Evolutionary conservation across 1,140 invertebrate species (phyloP), one percentile per base, ranked within the genome.

Genomic region (Ooceraea biroi): DNA sequence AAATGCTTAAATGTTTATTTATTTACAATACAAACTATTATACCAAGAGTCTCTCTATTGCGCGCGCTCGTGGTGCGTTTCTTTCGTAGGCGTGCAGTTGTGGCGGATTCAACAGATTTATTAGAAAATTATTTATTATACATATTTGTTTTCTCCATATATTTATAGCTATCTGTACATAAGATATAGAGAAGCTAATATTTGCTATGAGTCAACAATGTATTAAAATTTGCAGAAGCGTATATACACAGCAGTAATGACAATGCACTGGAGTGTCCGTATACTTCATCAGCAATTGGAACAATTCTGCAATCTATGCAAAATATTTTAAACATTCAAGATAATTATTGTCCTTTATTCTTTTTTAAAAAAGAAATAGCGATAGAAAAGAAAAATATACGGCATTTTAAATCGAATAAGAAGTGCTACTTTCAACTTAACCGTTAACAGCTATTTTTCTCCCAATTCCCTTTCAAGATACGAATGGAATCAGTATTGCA

Each of bases 41-140:
- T n/a, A n/a, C n/a, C n/a, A n/a, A n/a, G n/a, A n/a, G n/a, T n/a
- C n/a, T n/a, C n/a, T n/a, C n/a, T n/a, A n/a, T n/a, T n/a, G n/a
- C n/a, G n/a, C n/a, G n/a, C n/a, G n/a, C n/a, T n/a, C n/a, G n/a
- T n/a, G n/a, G n/a, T n/a, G n/a, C n/a, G n/a, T n/a, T n/a, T n/a
- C n/a, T n/a, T n/a, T n/a, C n/a, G n/a, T n/a, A n/a, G n/a, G n/a
- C n/a, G n/a, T n/a, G n/a, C n/a, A n/a, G n/a, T n/a, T n/a, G n/a
- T n/a, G n/a, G n/a, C n/a, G n/a, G n/a, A n/a, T n/a, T n/a, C n/a
- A n/a, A n/a, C n/a, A n/a, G 27, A 61, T 74, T 74, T 14, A 60
- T 27, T 17, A 74, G 61, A 61, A 61, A 74, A 61, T 55, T 46
- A 74, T 74, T 61, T 74, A 61, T 74, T 61, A 17, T 27, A 14